Evolutionary conservation across 2,888 invertebrate species (phyloP), one percentile per base, ranked within the genome.

Genomic region (Nasonovia ribisnigri): DNA sequence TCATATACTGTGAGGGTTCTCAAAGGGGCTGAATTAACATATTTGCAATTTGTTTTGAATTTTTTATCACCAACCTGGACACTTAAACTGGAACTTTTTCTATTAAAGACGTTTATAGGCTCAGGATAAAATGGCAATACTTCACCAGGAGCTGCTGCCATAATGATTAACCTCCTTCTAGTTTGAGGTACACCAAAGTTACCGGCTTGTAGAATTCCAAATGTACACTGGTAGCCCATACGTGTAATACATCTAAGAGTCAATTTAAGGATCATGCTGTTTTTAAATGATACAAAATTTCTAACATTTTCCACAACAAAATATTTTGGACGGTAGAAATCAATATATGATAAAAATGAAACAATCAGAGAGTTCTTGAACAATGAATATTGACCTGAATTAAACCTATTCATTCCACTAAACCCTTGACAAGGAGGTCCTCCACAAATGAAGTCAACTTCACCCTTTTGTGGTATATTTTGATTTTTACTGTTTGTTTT

Each of bases 381-480:
- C 95, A 97, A 96, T 4, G 98, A 98, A 95, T 98, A 98, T 95
- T 98, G 97, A 60, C 98, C 96, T 0, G 97, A 97, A 96, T 98
- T 98, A 96, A 98, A 98, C 92, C 98, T 96, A 96, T 98, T 98
- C 98, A 98, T 98, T 77, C 98, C 98, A 88, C 98, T 98, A 96
- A 98, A 98, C 8, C 98, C 98, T 96, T 98, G 98, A 95, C 98
- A 98, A 0, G 98, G 98, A 1, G 98, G 98, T 1, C 98, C 98
- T 24, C 98, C 98, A 95, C 98, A 98, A 57, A 98, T 96, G 94
- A 98, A 96, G 95, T 98, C 98, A 0, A 98, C 98, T 94, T 98
- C 97, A 0, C 98, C 98, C 95, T 97, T 97, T 95, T 96, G 96
- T 0, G 98, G 98, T 87, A 98, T 96, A 24, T 96, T 96, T 95